Evolutionary conservation across 1,140 invertebrate species (phyloP).

Genomic region (Spodoptera litura): DNA sequence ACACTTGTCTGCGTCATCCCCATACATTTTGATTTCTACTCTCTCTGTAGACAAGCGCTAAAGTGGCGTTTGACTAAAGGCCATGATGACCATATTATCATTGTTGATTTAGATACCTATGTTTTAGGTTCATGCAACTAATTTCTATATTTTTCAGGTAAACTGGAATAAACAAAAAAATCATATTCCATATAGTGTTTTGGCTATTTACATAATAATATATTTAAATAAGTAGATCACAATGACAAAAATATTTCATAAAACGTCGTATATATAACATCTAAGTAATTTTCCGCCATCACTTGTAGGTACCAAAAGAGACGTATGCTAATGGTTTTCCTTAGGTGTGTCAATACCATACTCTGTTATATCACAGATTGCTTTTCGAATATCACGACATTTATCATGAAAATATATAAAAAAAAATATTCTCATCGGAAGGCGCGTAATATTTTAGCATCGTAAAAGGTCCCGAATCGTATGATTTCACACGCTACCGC

Average conservation of each 20-base stretch:
- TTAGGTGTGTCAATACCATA: slow-evolving; percentile 37
- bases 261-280: slow-evolving; percentile 4
- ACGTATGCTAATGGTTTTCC: slow-evolving; percentile 31
- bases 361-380: slow-evolving; percentile 36
- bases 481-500: slow-evolving; percentile 32
- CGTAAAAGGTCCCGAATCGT: slow-evolving; percentile 21
- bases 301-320: slow-evolving; percentile 1
- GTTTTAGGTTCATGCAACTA: too few relatives aligned
- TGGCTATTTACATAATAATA: neutral
- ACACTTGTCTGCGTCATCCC: too few relatives aligned
- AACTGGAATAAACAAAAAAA: too few relatives aligned
- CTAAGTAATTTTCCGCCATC: slow-evolving; percentile 25
- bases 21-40: too few relatives aligned
- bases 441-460: slow-evolving; percentile 24
- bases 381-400: slow-evolving; percentile 25
- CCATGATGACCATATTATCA: too few relatives aligned
- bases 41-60: too few relatives aligned
- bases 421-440: slow-evolving; percentile 30
- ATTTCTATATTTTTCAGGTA: too few relatives aligned
- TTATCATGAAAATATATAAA: slow-evolving; percentile 23
- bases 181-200: too few relatives aligned
- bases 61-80: too few relatives aligned
- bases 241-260: slow-evolving; percentile 15
- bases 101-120: too few relatives aligned
- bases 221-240: neutral